These are phyloP conservation scores for Eupsittula cactorum DNA, from an alignment of 2,113 vertebrate genomes.

Conservation along the genomic window DNA sequence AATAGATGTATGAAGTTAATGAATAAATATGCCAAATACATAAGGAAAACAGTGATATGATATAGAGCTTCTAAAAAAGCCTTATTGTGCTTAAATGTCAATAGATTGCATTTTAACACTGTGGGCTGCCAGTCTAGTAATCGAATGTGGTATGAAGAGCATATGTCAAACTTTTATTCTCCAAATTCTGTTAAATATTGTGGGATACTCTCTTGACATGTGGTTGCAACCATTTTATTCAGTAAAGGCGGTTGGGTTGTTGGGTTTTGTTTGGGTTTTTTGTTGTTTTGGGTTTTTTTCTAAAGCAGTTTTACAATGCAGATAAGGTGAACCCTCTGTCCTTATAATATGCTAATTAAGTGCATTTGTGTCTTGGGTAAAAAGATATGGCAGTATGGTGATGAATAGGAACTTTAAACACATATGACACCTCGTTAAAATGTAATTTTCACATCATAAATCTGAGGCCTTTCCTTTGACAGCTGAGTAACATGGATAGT, in stretches of 20 bases:
- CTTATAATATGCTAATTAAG: slow-evolving; percentile 78
- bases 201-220: background rate
- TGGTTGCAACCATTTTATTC: background rate
- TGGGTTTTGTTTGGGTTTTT: background rate
- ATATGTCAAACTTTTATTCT: background rate
- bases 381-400: slow-evolving; percentile 66
- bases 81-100: background rate
- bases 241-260: background rate
- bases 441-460: slow-evolving; percentile 80
- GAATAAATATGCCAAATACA: background rate
- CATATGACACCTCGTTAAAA: slow-evolving; percentile 81
- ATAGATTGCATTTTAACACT: background rate
- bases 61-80: background rate
- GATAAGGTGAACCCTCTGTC: slow-evolving; percentile 70
- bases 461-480: slow-evolving; percentile 73
- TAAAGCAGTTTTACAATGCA: slow-evolving; percentile 54
- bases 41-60: background rate
- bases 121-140: background rate
- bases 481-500: slow-evolving; percentile 73
- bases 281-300: background rate
- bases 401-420: slow-evolving; percentile 82
- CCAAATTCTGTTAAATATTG: background rate
- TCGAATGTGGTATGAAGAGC: background rate
- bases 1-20: background rate
- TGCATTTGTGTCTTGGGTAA: slow-evolving; percentile 62